Evolutionary conservation across 2,888 invertebrate genomes (phyloP), one percentile per base, ranked within the genome.

Genomic region (Mystacides longicornis): DNA sequence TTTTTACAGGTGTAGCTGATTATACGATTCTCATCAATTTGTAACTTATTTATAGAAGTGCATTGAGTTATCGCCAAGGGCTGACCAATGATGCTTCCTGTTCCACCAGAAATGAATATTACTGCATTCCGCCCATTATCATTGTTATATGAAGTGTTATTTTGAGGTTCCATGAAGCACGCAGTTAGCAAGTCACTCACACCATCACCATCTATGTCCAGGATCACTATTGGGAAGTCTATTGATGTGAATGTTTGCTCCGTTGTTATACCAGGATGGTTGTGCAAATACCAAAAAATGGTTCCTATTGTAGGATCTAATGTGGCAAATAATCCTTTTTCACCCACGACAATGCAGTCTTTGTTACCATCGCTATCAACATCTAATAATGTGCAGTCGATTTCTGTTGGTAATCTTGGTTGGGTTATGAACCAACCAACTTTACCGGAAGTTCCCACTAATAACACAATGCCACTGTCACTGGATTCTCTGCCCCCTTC

Each of bases 271-370:
- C 27, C 27, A 20, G 75, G 80, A 67, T 72, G 79, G 65, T 74
- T 81, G 64, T 79, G 83, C 58, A 77, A 77, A 64, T 78, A 78
- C 81, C 80, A 82, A 63, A 72, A 77, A 66, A 75, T 77, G 64
- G 81, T 79, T 59, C 72, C 78, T 1, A 73, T 75, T n/a, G 73
- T 62, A 4, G 75, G 74, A 63, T 80, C 80, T 66, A 71, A 69
- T 54, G 81, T 80, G 63, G 71, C 80, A 56, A 77, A 66, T 11
- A 76, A 63, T 0, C 88, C 88, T 61, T 81, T 82, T 27, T 84
- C 80, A 20, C 89, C 88, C 18, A 86, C 77, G 3, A 90, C 80
- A 53, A 91, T 74, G 63, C 91, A 91, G 65, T 90, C 89, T 11
- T 82, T 79, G 52, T 81, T 79, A 9, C 82, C 85, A 66, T 89